Conservation (phyloP, 2,113 vertebrate species). For the Forbesichthys papilliferus region DNA sequence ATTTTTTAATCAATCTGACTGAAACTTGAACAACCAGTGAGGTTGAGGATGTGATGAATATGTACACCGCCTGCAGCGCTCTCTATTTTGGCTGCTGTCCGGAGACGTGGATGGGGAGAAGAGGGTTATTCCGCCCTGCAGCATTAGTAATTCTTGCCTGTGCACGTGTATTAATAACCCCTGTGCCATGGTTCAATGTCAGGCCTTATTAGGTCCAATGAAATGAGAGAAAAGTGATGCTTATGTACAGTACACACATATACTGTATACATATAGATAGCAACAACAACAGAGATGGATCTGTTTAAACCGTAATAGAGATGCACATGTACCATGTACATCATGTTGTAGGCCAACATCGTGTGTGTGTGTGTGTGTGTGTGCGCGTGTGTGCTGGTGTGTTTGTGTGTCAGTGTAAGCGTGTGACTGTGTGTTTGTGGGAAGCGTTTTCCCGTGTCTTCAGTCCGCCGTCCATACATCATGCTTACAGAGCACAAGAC, state of each 20-base stretch:
- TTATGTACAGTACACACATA: conserved; percentile 23
- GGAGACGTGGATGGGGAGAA: conserved; percentile 35
- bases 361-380: background rate
- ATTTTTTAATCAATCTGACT: too few relatives aligned
- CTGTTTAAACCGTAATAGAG: background rate
- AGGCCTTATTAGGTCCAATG: conserved; percentile 53
- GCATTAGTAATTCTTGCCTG: conserved; percentile 43
- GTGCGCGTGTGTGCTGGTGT: background rate
- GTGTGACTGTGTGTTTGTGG: conserved; percentile 1
- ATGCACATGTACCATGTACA: background rate
- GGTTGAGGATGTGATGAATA: background rate
- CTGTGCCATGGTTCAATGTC: conserved; percentile 58
- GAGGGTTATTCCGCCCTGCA: conserved; percentile 30
- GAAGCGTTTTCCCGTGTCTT: conserved; percentile 1
- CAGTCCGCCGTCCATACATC: conserved; percentile 16
- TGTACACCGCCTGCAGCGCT: background rate
- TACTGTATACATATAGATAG: conserved; percentile 1
- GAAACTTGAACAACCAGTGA: background rate
- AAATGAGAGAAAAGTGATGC: conserved; percentile 32
- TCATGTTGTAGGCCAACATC: too few relatives aligned
- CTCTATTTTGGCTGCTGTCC: conserved; percentile 14
- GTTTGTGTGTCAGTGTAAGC: background rate
- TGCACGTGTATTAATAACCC: conserved; percentile 64
- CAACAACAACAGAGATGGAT: background rate
- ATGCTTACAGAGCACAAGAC: conserved; percentile 43